These are phyloP conservation scores for Limnephilus marmoratus DNA, from an alignment of 2,888 invertebrate species.

Conservation along the genomic window DNA sequence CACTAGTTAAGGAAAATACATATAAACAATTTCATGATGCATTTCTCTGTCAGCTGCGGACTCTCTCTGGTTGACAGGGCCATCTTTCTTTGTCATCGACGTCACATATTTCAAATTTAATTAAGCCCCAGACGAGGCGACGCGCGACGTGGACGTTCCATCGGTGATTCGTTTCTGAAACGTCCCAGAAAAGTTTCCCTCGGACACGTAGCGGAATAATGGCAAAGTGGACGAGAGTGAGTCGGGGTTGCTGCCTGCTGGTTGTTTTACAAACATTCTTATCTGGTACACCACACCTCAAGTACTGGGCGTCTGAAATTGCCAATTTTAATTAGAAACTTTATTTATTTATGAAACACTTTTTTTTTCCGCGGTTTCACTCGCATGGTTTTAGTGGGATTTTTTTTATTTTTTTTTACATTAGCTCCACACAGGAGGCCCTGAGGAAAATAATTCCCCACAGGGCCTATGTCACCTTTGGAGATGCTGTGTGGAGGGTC, in stretches of 20 bases:
- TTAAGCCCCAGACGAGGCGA: slow-evolving; percentile 51
- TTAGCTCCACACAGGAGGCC: too few species aligned
- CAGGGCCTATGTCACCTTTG: too few species aligned
- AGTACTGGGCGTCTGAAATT: too few species aligned
- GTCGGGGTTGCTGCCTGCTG: neutral
- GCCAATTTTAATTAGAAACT: too few species aligned
- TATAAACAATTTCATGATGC: slow-evolving; percentile 35
- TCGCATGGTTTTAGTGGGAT: too few species aligned
- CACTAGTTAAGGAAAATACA: neutral
- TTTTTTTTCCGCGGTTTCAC: too few species aligned
- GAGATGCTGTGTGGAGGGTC: too few species aligned
- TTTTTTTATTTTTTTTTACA: too few species aligned
- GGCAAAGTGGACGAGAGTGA: slow-evolving; percentile 9
- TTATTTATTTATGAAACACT: too few species aligned
- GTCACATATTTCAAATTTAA: slow-evolving; percentile 61
- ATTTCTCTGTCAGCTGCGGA: slow-evolving; percentile 16
- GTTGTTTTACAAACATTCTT: neutral
- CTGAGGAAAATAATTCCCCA: too few species aligned
- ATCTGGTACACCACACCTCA: too few species aligned
- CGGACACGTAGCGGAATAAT: neutral
- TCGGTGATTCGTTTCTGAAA: slow-evolving; percentile 29
- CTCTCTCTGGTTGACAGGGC: slow-evolving; percentile 47
- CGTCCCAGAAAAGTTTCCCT: neutral
- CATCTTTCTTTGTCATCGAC: slow-evolving; percentile 56
- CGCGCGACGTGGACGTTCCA: slow-evolving; percentile 7